Percentiles rank a stretch among this genome's conserved stretches.
Evolutionary conservation across 2,113 vertebrate species (phyloP).

Genomic region (Rousettus leschenaultii): DNA sequence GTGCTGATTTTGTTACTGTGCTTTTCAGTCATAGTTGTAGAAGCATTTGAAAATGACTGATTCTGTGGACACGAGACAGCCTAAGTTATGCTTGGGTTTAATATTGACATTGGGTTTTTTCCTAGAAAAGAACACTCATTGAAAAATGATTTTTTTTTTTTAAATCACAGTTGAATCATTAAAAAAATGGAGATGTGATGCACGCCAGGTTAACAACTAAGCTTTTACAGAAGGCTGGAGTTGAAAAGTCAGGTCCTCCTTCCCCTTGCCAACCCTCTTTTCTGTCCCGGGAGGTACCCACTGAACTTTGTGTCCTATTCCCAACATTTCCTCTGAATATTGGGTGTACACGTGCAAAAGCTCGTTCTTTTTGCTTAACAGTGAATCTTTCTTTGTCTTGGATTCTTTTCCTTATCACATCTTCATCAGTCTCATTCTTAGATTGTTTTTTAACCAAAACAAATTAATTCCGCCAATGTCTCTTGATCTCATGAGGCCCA

Average conservation of each 20-base stretch:
- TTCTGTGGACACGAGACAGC: background rate
- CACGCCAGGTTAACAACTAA: background rate
- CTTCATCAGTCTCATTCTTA: background rate
- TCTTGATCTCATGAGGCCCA: background rate
- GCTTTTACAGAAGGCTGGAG: background rate
- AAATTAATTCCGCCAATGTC: background rate
- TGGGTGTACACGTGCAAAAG: accelerated
- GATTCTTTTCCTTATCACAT: background rate
- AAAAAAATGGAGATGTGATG: background rate
- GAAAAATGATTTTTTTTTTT: background rate
- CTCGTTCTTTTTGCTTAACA: background rate
- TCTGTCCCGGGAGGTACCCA: background rate
- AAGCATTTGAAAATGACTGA: background rate
- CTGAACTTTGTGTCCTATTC: background rate
- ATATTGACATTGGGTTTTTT: background rate
- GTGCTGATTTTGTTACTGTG: background rate
- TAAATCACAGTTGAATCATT: background rate
- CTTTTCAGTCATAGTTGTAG: background rate
- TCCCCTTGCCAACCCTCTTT: background rate
- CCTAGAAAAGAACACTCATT: background rate
- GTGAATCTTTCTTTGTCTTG: background rate
- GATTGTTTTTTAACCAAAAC: background rate
- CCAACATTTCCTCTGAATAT: background rate
- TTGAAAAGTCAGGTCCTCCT: background rate
- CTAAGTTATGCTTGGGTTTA: background rate